Conservation (phyloP, 2,888 invertebrate species). For the Netelia virgata region DNA sequence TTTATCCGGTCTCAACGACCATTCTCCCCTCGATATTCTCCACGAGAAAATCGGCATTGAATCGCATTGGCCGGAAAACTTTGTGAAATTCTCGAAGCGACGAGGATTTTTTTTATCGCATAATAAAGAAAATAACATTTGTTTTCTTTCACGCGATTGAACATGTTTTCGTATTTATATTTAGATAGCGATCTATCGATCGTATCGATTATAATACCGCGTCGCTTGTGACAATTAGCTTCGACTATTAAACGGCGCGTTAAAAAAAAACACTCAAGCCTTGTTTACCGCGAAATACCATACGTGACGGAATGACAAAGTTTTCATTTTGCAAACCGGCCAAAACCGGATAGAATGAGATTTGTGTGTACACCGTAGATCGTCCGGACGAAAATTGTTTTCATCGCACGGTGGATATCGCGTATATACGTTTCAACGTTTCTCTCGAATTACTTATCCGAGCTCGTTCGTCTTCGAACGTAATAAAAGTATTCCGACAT, state of each 20-base stretch:
- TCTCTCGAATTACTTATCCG: too few relatives aligned
- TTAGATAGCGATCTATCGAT: too few relatives aligned
- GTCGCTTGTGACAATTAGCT: too few relatives aligned
- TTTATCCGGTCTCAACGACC: constrained; percentile 1
- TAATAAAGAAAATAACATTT: background rate
- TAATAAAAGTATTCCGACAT: background rate
- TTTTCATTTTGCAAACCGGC: constrained; percentile 2
- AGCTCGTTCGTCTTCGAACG: too few relatives aligned
- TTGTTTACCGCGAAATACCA: background rate
- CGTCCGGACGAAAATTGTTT: constrained; percentile 25
- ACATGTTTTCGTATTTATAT: too few relatives aligned
- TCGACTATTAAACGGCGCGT: background rate
- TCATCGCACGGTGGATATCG: background rate
- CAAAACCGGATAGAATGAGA: constrained; percentile 19
- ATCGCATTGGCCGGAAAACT: constrained; percentile 3
- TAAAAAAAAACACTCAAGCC: background rate
- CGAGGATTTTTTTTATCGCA: background rate
- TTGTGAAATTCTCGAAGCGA: background rate
- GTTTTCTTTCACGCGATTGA: background rate
- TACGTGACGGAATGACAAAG: constrained; percentile 24
- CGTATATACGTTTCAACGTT: background rate
- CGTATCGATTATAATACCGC: too few relatives aligned
- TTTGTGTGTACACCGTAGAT: background rate
- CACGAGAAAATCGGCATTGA: constrained; percentile 1
- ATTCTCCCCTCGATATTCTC: constrained; percentile 11